Base-by-base conservation (phyloP, 1,140 invertebrate genomes). In the Anastatus disparis region DNA sequence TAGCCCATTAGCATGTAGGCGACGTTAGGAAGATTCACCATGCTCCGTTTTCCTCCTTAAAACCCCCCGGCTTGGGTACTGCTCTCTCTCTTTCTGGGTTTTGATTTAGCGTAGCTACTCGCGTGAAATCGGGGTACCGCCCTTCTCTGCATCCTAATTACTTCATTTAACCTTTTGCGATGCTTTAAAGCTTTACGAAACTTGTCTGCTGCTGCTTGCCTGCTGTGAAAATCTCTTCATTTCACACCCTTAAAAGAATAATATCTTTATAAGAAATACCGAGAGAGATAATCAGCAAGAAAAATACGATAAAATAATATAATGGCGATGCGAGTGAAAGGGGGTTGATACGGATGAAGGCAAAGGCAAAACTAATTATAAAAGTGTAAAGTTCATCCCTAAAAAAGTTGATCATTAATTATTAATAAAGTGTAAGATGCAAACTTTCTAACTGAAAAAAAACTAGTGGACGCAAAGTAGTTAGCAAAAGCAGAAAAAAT, bases 141-240 rank as follows among this genome's bases (percentile, higher is more conserved):
- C 52, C 56, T 17, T 9, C 24, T 42, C 63, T 56, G 63, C 70
- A 72, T 72, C 63, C 70, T 72, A 72, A 72, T 72, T 72, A 72
- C 69, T 58, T 71, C 69, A 64, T 64, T 71, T 71, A 56, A 52
- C 42, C 31, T 26, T n/a, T 26, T 10, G 4, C 31, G 15, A 22
- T 6, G n/a, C 29, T 4, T n/a, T 4, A 15, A 44, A n/a, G 42
- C 42, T 44, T 52, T 13, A 35, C 55, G 55, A 58, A 4, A 2
- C 12, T n/a, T 44, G n/a, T n/a, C n/a, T n/a, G n/a, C n/a, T n/a
- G n/a, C n/a, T n/a, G n/a, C n/a, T n/a, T n/a, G 20, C 20, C 56
- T 13, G 22, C 2, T 10, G 7, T 20, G n/a, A 44, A 35, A 31
- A 20, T 26, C 35, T 12, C 17, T n/a, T 20, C 17, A 40, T 20